phyloP scores from a whole-genome alignment of 2,888 invertebrate genomes.

The Anorthoa munda region DNA sequence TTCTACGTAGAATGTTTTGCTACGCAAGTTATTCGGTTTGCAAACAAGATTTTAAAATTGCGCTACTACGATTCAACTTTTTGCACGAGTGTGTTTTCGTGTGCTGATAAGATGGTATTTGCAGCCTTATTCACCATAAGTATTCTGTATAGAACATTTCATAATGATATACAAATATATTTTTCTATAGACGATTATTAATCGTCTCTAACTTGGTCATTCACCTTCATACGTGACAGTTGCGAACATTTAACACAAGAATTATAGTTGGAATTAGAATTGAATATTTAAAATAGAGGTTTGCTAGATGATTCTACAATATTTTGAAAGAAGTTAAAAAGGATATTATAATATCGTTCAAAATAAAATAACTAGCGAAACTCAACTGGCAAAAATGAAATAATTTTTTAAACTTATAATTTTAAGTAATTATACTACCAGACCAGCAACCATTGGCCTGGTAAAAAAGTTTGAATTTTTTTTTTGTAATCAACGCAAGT shows the following conservation, averaged over 20 bases:
- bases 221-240: conserved; percentile 47
- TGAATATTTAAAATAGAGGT: conserved; percentile 12
- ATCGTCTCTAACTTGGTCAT: conserved; percentile 25
- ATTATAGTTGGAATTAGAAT: background rate
- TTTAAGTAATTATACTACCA: background rate
- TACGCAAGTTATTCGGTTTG: conserved; percentile 18
- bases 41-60: conserved; percentile 41
- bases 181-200: conserved; percentile 23
- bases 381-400: background rate
- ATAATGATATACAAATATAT: conserved; percentile 26
- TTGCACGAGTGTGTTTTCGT: conserved; percentile 39
- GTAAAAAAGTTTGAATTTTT: background rate
- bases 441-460: background rate
- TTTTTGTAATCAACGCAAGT: too few species aligned
- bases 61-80: conserved; percentile 39
- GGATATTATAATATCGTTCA: background rate
- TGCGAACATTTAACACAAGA: conserved; percentile 10
- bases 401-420: background rate
- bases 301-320: conserved; percentile 24
- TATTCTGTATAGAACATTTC: conserved; percentile 2
- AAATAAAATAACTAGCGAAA: background rate
- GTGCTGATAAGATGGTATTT: conserved; percentile 45
- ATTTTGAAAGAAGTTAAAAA: background rate
- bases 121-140: conserved; percentile 10
- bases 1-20: conserved; percentile 14